phyloP scores from a whole-genome alignment of 2,797 vertebrate genomes.

The Bucorvus abyssinicus region DNA sequence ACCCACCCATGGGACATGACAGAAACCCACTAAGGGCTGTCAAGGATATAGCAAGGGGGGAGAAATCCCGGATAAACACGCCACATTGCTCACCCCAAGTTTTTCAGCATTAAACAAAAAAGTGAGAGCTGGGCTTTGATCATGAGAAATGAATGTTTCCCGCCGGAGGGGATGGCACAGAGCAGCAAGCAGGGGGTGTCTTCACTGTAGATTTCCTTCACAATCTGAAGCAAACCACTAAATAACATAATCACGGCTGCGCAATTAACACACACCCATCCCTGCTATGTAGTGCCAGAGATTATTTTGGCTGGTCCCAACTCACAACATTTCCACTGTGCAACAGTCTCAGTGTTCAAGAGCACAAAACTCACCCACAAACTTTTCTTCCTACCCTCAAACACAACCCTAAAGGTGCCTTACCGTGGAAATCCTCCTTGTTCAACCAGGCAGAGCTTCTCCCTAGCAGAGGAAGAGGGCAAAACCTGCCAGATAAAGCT shows the following conservation, averaged over 20 bases:
- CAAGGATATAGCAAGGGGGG: not conserved
- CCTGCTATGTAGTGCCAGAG: not conserved
- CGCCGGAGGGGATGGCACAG: not conserved
- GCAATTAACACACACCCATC: not conserved
- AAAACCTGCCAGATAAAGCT: not conserved
- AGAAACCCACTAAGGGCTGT: not conserved
- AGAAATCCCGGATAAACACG: not conserved
- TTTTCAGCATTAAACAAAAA: not conserved
- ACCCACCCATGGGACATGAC: not conserved
- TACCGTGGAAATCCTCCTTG: rapidly evolving
- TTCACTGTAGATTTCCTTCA: not conserved
- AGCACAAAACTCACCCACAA: not conserved
- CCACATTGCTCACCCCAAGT: not conserved
- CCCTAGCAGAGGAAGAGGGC: rapidly evolving
- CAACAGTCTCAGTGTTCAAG: not conserved
- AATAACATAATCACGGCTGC: not conserved
- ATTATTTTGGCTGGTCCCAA: not conserved
- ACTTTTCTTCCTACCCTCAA: not conserved
- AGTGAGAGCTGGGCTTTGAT: not conserved
- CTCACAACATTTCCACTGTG: not conserved
- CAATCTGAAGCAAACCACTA: not conserved
- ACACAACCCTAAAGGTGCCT: not conserved
- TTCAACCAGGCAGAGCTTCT: not conserved
- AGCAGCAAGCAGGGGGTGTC: not conserved
- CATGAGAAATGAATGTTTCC: not conserved